These are phyloP conservation scores for Oryzias woworae DNA, from an alignment of 2,113 vertebrate species.

Conservation along the genomic window DNA sequence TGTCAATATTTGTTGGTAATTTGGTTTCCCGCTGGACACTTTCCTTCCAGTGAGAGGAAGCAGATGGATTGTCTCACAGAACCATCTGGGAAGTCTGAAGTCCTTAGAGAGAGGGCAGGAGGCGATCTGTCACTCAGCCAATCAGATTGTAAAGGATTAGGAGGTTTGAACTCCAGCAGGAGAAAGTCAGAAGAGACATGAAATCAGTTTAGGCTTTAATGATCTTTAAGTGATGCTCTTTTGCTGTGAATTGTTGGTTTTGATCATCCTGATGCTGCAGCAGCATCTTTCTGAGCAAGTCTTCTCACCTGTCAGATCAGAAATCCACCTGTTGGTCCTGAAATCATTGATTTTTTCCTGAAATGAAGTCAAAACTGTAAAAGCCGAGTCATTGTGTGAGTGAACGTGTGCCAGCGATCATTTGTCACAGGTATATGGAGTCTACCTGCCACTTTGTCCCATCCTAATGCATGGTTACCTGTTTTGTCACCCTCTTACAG, in stretches of 20 bases:
- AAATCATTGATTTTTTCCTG: neutral
- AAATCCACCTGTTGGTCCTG: neutral
- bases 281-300: too few species aligned
- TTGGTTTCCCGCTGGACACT: neutral
- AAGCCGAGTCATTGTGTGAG: conserved; percentile 17
- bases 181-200: neutral
- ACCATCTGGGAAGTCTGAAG: neutral
- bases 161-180: neutral
- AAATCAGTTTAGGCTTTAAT: neutral
- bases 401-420: conserved; percentile 15
- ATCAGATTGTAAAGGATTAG: neutral
- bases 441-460: conserved; percentile 58
- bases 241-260: neutral
- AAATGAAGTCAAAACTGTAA: neutral
- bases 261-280: neutral
- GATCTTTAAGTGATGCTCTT: too few species aligned
- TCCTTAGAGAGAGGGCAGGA: neutral
- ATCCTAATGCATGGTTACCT: conserved; percentile 74
- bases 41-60: neutral
- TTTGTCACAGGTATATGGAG: conserved; percentile 62
- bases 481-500: conserved; percentile 75
- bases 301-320: neutral
- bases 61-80: conserved; percentile 4
- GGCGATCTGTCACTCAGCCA: neutral
- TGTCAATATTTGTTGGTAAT: conserved; percentile 11